A percentile compares a stretch with the other conserved stretches of the same genome.
Conservation (phyloP, 2,113 vertebrate species). For the Cepphus grylle region DNA sequence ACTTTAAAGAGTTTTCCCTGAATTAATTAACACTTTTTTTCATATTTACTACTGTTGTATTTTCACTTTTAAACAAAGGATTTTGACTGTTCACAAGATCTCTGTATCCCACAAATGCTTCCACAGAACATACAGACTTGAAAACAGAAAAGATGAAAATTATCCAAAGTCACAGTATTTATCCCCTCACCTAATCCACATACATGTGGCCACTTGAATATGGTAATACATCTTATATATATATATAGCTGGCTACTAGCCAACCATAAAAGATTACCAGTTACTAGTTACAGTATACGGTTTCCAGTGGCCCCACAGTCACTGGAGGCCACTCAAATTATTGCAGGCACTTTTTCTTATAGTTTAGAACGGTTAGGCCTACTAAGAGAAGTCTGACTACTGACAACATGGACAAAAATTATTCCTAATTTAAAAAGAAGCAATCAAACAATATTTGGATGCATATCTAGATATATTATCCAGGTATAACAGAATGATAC, state of each 20-base stretch:
- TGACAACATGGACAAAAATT: background rate
- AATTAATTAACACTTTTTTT: slow-evolving; percentile 36
- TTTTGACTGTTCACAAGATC: background rate
- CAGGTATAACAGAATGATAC: background rate
- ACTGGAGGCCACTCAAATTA: background rate
- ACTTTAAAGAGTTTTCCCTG: background rate
- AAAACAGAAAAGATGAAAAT: background rate
- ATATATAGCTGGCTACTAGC: background rate
- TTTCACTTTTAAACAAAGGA: background rate
- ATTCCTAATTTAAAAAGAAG: background rate
- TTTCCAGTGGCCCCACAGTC: background rate
- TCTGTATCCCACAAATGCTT: background rate
- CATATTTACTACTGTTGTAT: slow-evolving; percentile 9
- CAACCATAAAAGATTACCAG: background rate
- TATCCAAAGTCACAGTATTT: background rate
- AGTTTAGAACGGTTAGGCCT: background rate
- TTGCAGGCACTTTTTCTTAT: background rate
- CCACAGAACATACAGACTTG: background rate
- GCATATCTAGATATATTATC: background rate
- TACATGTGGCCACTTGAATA: background rate
- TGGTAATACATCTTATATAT: background rate
- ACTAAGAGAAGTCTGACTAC: background rate
- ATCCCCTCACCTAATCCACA: background rate
- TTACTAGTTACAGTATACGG: background rate
- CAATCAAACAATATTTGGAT: background rate